Conservation (phyloP, 2,797 vertebrate species). For the Kryptolebias ocellatus region DNA sequence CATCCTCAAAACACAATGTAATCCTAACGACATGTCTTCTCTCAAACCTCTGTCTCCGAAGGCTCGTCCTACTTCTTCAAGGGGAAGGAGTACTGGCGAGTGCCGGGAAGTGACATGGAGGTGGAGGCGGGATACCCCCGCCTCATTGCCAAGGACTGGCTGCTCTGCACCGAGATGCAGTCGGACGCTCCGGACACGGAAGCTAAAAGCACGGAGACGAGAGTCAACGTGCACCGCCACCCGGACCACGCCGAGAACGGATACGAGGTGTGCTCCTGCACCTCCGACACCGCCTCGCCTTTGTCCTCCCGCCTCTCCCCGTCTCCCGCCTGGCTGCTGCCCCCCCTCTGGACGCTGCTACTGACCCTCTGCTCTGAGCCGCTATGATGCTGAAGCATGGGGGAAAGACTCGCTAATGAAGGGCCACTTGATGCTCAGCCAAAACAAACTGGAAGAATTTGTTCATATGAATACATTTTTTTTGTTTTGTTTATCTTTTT, state of each 20-base stretch:
- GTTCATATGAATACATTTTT: constrained; percentile 58
- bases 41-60: constrained; percentile 10
- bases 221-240: constrained; percentile 79
- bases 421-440: constrained; percentile 26
- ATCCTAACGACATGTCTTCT: not conserved
- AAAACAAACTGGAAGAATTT: constrained; percentile 41
- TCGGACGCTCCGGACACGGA: constrained; percentile 78
- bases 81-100: constrained; percentile 86
- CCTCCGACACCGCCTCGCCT: constrained; percentile 78
- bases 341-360: constrained; percentile 67
- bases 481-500: constrained; percentile 37
- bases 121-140: constrained; percentile 87
- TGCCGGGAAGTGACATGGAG: constrained; percentile 87
- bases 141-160: constrained; percentile 91
- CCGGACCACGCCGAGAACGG: constrained; percentile 87
- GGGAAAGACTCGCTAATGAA: constrained; percentile 22
- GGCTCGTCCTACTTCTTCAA: constrained; percentile 94
- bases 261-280: constrained; percentile 93
- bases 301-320: constrained; percentile 43
- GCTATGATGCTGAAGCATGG: constrained; percentile 66
- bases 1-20: not conserved
- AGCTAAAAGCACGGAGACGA: constrained; percentile 73
- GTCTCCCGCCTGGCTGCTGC: constrained; percentile 67
- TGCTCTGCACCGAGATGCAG: constrained; percentile 88
- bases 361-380: constrained; percentile 45